phyloP scores from a whole-genome alignment of 2,797 vertebrate genomes.

The Morelia viridis region DNA sequence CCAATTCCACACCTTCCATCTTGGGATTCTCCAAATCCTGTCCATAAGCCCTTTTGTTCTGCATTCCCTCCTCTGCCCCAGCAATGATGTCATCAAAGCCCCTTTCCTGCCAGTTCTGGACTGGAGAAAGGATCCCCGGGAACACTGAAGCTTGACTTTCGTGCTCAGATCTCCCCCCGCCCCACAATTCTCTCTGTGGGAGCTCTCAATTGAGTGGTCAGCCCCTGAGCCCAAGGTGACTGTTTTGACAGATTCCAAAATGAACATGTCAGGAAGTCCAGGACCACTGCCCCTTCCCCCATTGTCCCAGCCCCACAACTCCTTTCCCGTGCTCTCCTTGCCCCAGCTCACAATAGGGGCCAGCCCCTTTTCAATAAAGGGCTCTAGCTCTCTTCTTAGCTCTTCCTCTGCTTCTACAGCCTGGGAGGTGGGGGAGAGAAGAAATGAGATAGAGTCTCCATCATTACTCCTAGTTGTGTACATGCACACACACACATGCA shows the following conservation, averaged over 20 bases:
- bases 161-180: background rate
- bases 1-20: background rate
- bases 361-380: slow-evolving; percentile 15
- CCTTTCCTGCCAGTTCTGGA: background rate
- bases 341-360: slow-evolving; percentile 25
- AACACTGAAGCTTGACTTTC: slow-evolving; percentile 33
- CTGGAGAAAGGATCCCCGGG: slow-evolving; percentile 31
- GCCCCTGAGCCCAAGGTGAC: slow-evolving; percentile 27
- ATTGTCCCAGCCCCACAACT: background rate
- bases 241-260: slow-evolving; percentile 58
- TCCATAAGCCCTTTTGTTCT: background rate
- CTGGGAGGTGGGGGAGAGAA: background rate
- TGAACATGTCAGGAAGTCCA: slow-evolving; percentile 69
- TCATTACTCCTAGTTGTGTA: background rate
- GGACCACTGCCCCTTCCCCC: background rate
- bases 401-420: slow-evolving; percentile 6
- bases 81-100: slow-evolving; percentile 38
- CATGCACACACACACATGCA: too few species aligned
- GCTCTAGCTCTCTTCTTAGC: slow-evolving; percentile 27
- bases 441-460: slow-evolving; percentile 31
- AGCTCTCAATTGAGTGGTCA: slow-evolving; percentile 33
- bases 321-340: slow-evolving; percentile 30
- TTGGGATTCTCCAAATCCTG: background rate
- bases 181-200: slow-evolving; percentile 20
- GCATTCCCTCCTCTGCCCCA: background rate